These are phyloP conservation scores for Aphaenogaster floridana DNA, from an alignment of 1,140 invertebrate genomes.

Conservation along the genomic window DNA sequence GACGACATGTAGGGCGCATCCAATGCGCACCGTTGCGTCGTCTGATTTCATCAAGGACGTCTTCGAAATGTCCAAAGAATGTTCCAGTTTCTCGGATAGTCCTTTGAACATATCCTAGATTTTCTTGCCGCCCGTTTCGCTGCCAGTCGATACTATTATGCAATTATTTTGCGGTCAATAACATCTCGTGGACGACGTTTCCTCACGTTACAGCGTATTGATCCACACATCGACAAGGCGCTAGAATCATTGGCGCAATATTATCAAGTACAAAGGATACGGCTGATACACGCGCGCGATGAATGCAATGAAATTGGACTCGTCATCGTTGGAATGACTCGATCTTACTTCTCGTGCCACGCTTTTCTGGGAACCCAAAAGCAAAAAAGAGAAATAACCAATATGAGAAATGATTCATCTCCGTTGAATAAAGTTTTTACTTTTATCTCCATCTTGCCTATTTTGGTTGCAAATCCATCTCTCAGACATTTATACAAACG, in stretches of 20 bases:
- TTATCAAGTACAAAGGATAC: slow-evolving; percentile 3
- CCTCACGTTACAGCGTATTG: neutral
- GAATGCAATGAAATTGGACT: neutral
- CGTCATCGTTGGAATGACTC: slow-evolving; percentile 7
- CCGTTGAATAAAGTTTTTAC: neutral
- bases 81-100: neutral
- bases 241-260: neutral
- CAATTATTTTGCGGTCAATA: slow-evolving; percentile 38
- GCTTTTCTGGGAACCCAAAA: neutral
- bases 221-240: neutral
- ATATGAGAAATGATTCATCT: neutral
- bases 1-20: neutral
- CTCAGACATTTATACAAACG: neutral
- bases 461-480: neutral
- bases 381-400: neutral
- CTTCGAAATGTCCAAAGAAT: neutral
- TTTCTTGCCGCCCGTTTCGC: neutral
- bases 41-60: neutral
- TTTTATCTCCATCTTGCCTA: neutral
- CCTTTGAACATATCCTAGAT: neutral
- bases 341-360: neutral
- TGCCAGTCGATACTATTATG: slow-evolving; percentile 20
- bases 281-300: neutral
- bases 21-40: neutral
- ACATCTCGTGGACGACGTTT: neutral